Evolutionary conservation across 2,113 vertebrate genomes (phyloP), one percentile per base, ranked within the genome.

Genomic region (Chinchilla lanigera): DNA sequence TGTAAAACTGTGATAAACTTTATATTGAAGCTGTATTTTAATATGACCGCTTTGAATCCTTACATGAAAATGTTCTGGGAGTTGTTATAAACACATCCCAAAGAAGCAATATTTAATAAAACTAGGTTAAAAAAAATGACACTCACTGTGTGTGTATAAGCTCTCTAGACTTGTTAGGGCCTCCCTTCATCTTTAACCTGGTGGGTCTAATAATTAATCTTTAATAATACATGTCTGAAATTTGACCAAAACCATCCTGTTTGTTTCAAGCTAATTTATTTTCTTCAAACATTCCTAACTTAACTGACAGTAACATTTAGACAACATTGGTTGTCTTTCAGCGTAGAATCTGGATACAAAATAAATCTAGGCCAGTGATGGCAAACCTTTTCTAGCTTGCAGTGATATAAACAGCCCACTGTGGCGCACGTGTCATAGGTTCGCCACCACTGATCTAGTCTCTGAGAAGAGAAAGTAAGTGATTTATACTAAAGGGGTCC

Each of bases 11-110:
- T 99, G 99, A 99, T 98, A 98, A 99, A 99, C 99, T 99, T 99
- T 99, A 99, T 99, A 99, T 99, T 99, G 99, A 99, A 99, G 99
- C 98, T 99, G 99, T 99, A 99, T 99, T 99, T 99, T 99, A 99
- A 99, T 99, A 99, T 99, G 99, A 99, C 97, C 98, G 98, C 98
- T 99, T 99, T 98, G 98, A 99, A 98, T 99, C 99, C 98, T 98
- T 98, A 98, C 98, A 98, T 98, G 99, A 99, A 97, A 97, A 98
- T 98, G 99, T 99, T 99, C 98, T 99, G 98, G 99, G 98, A 97
- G 98, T 98, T 99, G 98, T 99, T 99, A 99, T 99, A 98, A 99
- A 99, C 99, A 99, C 98, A 98, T 99, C 98, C 99, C 98, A 98
- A 98, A 98, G 98, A 98, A 99, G 98, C 99, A 99, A 99, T 99